phyloP scores from a whole-genome alignment of 2,888 invertebrate genomes.

The Sclerodermus sp. region DNA sequence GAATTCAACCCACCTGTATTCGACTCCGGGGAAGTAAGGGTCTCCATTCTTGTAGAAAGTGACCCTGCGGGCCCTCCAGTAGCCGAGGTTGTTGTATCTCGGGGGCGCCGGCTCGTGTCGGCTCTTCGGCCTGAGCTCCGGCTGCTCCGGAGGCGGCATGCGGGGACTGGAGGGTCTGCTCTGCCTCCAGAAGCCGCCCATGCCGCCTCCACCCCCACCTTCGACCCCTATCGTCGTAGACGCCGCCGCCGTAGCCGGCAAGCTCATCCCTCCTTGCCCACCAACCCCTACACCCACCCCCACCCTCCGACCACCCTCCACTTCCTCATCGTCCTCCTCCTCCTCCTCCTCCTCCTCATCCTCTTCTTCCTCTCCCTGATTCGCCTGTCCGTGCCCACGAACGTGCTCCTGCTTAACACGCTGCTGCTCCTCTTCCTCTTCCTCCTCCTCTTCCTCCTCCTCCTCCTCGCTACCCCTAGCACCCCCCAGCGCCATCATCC shows the following conservation, averaged over 20 bases:
- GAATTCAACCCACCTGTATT: slow-evolving; percentile 63
- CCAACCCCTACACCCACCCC: slow-evolving; percentile 24
- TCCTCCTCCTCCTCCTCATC: slow-evolving; percentile 11
- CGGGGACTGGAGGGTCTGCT: slow-evolving; percentile 60
- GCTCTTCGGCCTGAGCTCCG: slow-evolving; percentile 62
- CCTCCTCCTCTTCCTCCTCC: slow-evolving; percentile 30
- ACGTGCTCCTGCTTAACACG: slow-evolving; percentile 18
- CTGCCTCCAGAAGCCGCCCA: slow-evolving; percentile 61
- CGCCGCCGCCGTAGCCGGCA: slow-evolving; percentile 39
- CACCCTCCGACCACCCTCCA: slow-evolving; percentile 1
- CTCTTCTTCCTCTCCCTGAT: slow-evolving; percentile 20
- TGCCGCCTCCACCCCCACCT: slow-evolving; percentile 50
- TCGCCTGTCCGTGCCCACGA: no score
- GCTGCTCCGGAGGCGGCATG: slow-evolving; percentile 62
- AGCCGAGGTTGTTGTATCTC: slow-evolving; percentile 78
- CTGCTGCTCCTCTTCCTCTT: slow-evolving; percentile 24
- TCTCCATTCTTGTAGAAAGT: slow-evolving; percentile 94
- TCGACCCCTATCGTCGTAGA: slow-evolving; percentile 29
- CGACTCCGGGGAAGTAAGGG: slow-evolving; percentile 86
- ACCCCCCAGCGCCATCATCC: slow-evolving; percentile 33
- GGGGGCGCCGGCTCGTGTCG: slow-evolving; percentile 61
- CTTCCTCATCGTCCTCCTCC: background rate
- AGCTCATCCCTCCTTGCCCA: slow-evolving; percentile 20
- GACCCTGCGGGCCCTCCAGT: slow-evolving; percentile 84
- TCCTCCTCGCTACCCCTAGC: slow-evolving; percentile 28